Conservation (phyloP, 2,797 vertebrate genomes). For the Peromyscus eremicus region DNA sequence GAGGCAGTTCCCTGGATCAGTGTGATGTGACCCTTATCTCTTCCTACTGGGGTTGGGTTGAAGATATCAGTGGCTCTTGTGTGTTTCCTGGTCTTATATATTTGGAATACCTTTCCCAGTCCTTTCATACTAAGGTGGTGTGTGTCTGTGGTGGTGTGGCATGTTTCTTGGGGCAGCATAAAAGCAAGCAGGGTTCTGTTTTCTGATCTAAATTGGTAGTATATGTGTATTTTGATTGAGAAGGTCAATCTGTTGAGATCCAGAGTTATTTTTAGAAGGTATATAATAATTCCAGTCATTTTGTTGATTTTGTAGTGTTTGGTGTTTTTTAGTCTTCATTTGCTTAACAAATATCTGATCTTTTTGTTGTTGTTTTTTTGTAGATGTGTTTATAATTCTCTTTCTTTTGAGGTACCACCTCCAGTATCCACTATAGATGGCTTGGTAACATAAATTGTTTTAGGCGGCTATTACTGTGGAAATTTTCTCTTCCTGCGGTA, state of each 20-base stretch:
- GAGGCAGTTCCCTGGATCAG: not conserved
- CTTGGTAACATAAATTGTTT: not conserved
- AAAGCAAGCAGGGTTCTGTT: not conserved
- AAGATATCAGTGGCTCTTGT: not conserved
- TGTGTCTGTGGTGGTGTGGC: not conserved
- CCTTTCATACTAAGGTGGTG: not conserved
- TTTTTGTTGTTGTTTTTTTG: not conserved
- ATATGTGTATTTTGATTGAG: not conserved
- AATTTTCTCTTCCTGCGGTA: not conserved
- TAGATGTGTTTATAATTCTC: not conserved
- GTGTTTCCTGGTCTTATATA: not conserved
- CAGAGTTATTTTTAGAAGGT: not conserved
- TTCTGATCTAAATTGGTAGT: not conserved
- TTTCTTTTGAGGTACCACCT: not conserved
- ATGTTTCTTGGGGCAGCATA: not conserved
- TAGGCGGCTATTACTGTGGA: not conserved
- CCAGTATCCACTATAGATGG: not conserved
- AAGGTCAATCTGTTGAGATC: not conserved
- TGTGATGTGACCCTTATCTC: not conserved
- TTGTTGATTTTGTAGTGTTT: not conserved
- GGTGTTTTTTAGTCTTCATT: not conserved
- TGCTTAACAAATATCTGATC: not conserved
- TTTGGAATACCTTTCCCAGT: not conserved
- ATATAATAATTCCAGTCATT: not conserved
- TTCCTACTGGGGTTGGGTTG: not conserved